Base-by-base conservation (phyloP, 2,888 invertebrate genomes). In the Boloria selene region DNA sequence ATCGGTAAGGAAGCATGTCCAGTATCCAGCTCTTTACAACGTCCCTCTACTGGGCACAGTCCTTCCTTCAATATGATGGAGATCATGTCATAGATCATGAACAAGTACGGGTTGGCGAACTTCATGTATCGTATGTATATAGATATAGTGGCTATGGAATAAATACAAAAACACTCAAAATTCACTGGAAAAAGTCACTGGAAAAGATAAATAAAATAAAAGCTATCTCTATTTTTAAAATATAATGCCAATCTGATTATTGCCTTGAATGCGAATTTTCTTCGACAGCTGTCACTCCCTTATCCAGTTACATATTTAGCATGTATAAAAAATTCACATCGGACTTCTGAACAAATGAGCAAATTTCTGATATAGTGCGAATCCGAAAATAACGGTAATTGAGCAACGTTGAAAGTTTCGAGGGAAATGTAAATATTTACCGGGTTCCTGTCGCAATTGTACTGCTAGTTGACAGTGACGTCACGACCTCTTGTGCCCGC, bases 381-480 rank as follows among this genome's bases (percentile, higher is more conserved):
- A 47, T 52, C 14, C 54, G 49, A 56, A 71, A 74, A 72, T 67
- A 70, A 63, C 56, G 54, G 55, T 70, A 63, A 73, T 70, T 72
- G 72, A 69, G 67, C 68, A 69, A 67, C 62, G 60, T 55, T 52
- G 69, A 64, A 60, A 69, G 71, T 77, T 71, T 74, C 67, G 58
- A 68, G 68, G 68, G 60, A 73, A 77, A 77, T 70, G 75, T 68
- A 70, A 75, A 76, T 76, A 72, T 81, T 80, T 77, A 76, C 74
- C 70, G 69, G 77, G 79, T 75, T 75, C 72, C 72, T 74, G 75
- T 71, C 72, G 68, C 72, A 68, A 72, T 73, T 72, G 70, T 67
- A 52, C 67, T 65, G 73, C 75, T 77, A 80, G 75, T 81, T 77
- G 75, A 75, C 79, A 75, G 77, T 77, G 72, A 69, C 68, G 70